These are phyloP conservation scores for Dolomedes plantarius DNA, from an alignment of 2,888 invertebrate genomes.

Conservation along the genomic window DNA sequence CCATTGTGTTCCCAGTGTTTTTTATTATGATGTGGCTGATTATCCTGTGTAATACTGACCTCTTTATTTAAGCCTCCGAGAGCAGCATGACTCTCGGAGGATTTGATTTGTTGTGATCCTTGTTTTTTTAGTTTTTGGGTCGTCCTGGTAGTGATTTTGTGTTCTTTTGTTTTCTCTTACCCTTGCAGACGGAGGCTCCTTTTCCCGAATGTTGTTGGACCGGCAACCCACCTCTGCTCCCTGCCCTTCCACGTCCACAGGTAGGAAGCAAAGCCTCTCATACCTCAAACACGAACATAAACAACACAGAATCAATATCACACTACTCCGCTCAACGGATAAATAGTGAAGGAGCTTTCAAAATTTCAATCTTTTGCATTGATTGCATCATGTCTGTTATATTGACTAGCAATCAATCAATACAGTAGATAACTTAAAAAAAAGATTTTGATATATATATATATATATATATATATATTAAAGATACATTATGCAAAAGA, in stretches of 20 bases:
- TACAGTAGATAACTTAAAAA: too few relatives aligned
- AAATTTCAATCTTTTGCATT: too few relatives aligned
- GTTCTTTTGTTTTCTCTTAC: constrained; percentile 71
- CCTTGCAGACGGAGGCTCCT: constrained; percentile 71
- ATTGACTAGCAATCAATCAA: too few relatives aligned
- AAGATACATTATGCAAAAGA: too few relatives aligned
- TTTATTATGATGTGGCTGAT: constrained; percentile 17
- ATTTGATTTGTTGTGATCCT: constrained; percentile 63
- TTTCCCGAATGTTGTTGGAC: constrained; percentile 72
- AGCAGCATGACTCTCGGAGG: constrained; percentile 63
- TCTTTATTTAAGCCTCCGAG: constrained; percentile 55
- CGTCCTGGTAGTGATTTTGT: constrained; percentile 71
- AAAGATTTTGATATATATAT: too few relatives aligned
- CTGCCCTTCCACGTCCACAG: constrained; percentile 69
- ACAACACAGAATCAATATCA: neutral
- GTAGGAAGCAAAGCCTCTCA: constrained; percentile 53
- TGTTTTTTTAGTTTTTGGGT: constrained; percentile 52
- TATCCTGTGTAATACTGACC: constrained; percentile 28
- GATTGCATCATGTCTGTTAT: too few relatives aligned
- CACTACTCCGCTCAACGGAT: too few relatives aligned
- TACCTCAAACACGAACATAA: constrained; percentile 1
- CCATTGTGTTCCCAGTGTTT: constrained; percentile 9
- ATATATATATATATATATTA: too few relatives aligned
- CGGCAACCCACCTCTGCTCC: constrained; percentile 65
- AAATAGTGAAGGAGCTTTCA: too few relatives aligned